phyloP scores from a whole-genome alignment of 2,888 invertebrate genomes.

The Hirtodrosophila alboralis region DNA sequence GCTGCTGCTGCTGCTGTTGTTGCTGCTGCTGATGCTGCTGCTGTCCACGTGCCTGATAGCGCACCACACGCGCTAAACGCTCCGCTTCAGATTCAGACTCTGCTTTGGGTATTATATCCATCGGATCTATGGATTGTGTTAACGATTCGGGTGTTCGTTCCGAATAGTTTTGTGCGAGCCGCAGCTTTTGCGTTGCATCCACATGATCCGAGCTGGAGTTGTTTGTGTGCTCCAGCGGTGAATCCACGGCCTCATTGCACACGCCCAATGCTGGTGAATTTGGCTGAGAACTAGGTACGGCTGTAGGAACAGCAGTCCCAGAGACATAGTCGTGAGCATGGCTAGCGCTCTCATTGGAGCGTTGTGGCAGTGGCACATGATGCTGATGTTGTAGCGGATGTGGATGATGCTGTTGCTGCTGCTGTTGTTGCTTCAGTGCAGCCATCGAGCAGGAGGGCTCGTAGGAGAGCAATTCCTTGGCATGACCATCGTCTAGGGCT shows the following conservation, averaged over 20 bases:
- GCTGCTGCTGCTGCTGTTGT: conserved; percentile 60
- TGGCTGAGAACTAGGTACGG: conserved; percentile 45
- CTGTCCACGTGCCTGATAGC: conserved; percentile 61
- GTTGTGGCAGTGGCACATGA: conserved; percentile 72
- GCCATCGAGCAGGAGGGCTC: conserved; percentile 74
- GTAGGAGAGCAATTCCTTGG: conserved; percentile 71
- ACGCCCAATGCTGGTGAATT: conserved; percentile 61
- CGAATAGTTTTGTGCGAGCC: conserved; percentile 53
- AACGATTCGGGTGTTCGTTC: conserved; percentile 75
- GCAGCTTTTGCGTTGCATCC: conserved; percentile 59
- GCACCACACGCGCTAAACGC: conserved; percentile 50
- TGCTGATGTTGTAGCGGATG: conserved; percentile 49
- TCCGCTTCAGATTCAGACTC: conserved; percentile 73
- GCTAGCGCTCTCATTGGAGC: conserved; percentile 68
- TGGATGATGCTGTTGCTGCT: conserved; percentile 58
- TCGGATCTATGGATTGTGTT: conserved; percentile 81
- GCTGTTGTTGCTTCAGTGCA: conserved; percentile 60
- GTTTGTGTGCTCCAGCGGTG: conserved; percentile 69
- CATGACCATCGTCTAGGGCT: conserved; percentile 75
- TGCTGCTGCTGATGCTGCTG: conserved; percentile 62
- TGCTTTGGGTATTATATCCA: conserved; percentile 81
- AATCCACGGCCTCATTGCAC: conserved; percentile 57
- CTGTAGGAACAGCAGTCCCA: conserved; percentile 16
- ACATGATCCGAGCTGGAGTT: conserved; percentile 64
- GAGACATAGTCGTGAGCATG: conserved; percentile 59